Percentiles rank a stretch among this genome's conserved stretches.
phyloP scores from a whole-genome alignment of 2,797 vertebrate species.

The Pogoniulus pusillus region DNA sequence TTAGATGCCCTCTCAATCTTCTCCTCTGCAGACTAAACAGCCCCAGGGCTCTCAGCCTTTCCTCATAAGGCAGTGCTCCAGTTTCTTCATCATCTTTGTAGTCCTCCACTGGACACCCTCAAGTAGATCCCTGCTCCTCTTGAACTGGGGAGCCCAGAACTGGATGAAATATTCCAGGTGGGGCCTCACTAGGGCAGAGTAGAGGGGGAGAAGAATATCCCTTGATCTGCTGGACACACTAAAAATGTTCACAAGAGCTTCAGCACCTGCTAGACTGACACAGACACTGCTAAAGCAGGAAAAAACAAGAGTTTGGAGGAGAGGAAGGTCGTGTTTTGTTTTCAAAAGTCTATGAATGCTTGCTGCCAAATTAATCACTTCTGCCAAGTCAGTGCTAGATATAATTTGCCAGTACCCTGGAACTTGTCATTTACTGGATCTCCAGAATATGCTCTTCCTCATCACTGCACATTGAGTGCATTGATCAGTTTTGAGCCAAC shows the following conservation, averaged over 20 bases:
- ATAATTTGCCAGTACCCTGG: neutral
- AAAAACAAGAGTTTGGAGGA: neutral
- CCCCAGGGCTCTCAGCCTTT: no score
- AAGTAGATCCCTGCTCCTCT: no score
- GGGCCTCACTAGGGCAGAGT: no score
- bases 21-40: no score
- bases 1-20: no score
- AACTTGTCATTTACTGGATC: neutral
- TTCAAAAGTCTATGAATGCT: neutral
- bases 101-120: no score
- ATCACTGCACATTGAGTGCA: neutral
- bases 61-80: no score
- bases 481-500: neutral
- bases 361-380: neutral
- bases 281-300: neutral
- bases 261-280: neutral
- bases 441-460: neutral
- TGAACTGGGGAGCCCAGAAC: no score
- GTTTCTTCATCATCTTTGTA: no score
- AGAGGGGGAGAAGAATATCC: no score
- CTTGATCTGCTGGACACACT: neutral
- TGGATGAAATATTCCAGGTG: no score
- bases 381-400: neutral
- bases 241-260: neutral
- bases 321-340: neutral